Conservation (phyloP, 2,888 invertebrate genomes). For the Iselma pallidipennis region DNA sequence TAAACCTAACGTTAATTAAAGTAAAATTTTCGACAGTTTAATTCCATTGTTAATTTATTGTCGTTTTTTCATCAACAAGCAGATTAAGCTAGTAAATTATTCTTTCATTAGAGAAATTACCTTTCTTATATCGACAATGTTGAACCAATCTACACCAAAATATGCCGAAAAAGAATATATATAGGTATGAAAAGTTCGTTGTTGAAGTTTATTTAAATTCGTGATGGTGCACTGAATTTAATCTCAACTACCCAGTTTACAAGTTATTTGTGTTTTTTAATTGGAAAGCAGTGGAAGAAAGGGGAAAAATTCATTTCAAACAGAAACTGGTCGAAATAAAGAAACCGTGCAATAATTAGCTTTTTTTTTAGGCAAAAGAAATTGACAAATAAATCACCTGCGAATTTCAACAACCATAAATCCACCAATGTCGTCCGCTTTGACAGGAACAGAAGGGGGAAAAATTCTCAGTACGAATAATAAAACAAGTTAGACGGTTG, state of each 20-base stretch:
- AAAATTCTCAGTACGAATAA: not conserved
- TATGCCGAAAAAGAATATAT: too few relatives aligned
- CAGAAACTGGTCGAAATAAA: not conserved
- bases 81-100: not conserved
- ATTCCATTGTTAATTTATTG: not conserved
- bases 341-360: not conserved
- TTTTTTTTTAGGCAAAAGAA: not conserved
- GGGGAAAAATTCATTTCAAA: not conserved
- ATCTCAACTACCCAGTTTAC: not conserved
- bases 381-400: not conserved
- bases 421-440: not conserved
- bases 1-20: not conserved
- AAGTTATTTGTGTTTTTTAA: not conserved
- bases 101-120: not conserved
- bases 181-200: too few relatives aligned
- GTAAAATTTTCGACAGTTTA: not conserved
- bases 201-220: too few relatives aligned
- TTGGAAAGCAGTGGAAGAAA: not conserved
- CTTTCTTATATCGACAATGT: not conserved
- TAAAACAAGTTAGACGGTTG: conserved; percentile 11
- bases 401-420: not conserved
- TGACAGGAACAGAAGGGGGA: not conserved
- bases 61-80: not conserved
- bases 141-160: not conserved
- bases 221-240: not conserved